Base-by-base conservation (phyloP, 2,113 vertebrate species). In the Seriola aureovittata region DNA sequence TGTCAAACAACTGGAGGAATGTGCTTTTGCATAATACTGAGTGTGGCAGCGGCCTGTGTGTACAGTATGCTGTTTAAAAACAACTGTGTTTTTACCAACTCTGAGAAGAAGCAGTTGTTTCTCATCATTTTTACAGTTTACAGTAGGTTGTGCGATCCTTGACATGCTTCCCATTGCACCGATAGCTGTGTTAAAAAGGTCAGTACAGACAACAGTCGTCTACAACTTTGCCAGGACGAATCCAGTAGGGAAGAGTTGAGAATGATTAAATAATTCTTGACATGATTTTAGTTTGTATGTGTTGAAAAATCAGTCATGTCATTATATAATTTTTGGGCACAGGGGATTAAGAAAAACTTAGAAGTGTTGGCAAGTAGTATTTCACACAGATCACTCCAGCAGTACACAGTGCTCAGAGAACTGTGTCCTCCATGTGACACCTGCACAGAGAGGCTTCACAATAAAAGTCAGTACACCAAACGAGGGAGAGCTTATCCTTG, bases 171-270 rank as follows among this genome's bases (percentile, higher is more conserved):
- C 21, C 54, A 38, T 16, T 82, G 63, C n/a, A 8, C 46, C 46
- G 71, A 71, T 77, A 76, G 75, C 62, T 32, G 34, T 74, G 84
- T 72, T n/a, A 36, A 89, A 29, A 67, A 50, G 84, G 62, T 82
- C 71, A 68, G 0, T 64, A 23, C 23, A 85, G 63, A 65, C 60
- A 82, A 57, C 59, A 64, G 58, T 16, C 8, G 12, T 58, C 40
- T 34, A 65, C 23, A 34, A 46, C 12, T 1, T 57, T 79, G 40
- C 40, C 25, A 9, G 7, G 19, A 10, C 60, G 2, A 75, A 13
- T 62, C 8, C 1, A 38, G 12, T 13, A 65, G 25, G 13, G 21
- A 50, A 71, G 6, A 54, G 17, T 32, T 63, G 8, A 69, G 3
- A 25, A 54, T 25, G 57, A 25, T 44, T 8, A 32, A 32, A 62